These are phyloP conservation scores for Orientallactaga bullata DNA, from an alignment of 2,113 vertebrate species.

Conservation along the genomic window DNA sequence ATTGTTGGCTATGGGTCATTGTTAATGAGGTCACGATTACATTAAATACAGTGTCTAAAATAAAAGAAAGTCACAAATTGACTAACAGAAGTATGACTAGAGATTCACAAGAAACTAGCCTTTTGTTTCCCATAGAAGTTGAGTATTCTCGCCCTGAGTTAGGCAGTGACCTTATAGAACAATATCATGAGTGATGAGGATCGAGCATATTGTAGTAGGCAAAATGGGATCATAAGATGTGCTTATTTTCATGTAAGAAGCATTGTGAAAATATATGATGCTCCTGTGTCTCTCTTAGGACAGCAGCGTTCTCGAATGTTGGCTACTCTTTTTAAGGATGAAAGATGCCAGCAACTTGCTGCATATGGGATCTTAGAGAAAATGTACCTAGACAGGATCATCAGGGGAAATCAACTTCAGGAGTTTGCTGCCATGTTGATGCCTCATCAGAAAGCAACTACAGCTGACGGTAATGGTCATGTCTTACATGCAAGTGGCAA, in stretches of 20 bases:
- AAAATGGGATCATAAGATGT: neutral
- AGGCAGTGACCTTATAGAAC: neutral
- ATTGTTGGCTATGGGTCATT: neutral
- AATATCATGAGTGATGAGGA: neutral
- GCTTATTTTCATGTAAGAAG: neutral
- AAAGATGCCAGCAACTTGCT: constrained; percentile 98
- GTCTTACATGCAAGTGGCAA: neutral
- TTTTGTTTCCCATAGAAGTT: neutral
- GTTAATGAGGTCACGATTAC: neutral
- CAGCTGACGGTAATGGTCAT: constrained; percentile 92
- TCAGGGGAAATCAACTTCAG: constrained; percentile 97
- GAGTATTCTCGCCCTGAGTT: neutral
- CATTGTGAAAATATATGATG: constrained; percentile 23
- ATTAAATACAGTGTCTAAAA: neutral
- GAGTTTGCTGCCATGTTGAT: constrained; percentile 99
- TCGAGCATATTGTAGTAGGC: neutral
- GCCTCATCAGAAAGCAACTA: constrained; percentile 99
- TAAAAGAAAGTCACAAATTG: neutral
- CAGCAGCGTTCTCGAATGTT: constrained; percentile 99
- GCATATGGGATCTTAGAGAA: constrained; percentile 99
- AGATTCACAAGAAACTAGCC: neutral
- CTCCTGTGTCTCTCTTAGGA: constrained; percentile 85
- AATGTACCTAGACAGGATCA: constrained; percentile 99
- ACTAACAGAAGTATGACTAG: neutral
- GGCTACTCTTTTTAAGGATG: constrained; percentile 98